A percentile compares a stretch with the other conserved stretches of the same genome.
Evolutionary conservation across 2,888 invertebrate species (phyloP).

Genomic region (Imbricaverruca yamaguchii): DNA sequence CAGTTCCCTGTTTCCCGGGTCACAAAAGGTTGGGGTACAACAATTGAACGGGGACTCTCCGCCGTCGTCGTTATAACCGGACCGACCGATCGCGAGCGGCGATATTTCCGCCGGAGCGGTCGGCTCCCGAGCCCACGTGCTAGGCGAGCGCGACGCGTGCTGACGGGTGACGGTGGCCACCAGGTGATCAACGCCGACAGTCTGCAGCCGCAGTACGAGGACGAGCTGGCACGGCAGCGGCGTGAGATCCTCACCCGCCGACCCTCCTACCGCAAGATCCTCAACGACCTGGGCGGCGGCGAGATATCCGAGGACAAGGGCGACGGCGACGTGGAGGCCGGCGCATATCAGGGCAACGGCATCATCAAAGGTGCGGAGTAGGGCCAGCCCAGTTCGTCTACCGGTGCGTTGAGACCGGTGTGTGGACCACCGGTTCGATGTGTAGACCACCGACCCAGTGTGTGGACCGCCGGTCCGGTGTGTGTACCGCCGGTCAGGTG

Average conservation of each 20-base stretch:
- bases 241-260: constrained; percentile 83
- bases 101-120: too few relatives aligned
- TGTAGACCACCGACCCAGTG: too few relatives aligned
- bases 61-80: too few relatives aligned
- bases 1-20: too few relatives aligned
- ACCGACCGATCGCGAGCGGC: too few relatives aligned
- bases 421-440: too few relatives aligned
- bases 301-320: constrained; percentile 53
- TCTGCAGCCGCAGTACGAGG: constrained; percentile 41
- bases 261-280: constrained; percentile 92
- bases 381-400: neutral
- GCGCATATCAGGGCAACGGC: constrained; percentile 14
- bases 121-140: too few relatives aligned
- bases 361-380: constrained; percentile 26
- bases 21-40: too few relatives aligned
- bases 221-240: constrained; percentile 77
- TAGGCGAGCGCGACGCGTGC: neutral
- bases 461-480: too few relatives aligned
- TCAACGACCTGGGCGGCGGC: constrained; percentile 86
- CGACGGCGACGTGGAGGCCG: constrained; percentile 9
- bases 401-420: too few relatives aligned
- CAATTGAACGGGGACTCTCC: too few relatives aligned
- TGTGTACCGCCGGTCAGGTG: too few relatives aligned
- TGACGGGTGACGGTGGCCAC: neutral
- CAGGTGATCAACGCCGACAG: constrained; percentile 39